A percentile compares a stretch with the other conserved stretches of the same genome.
Evolutionary conservation across 2,888 invertebrate species (phyloP).

Genomic region (Troilus luridus): DNA sequence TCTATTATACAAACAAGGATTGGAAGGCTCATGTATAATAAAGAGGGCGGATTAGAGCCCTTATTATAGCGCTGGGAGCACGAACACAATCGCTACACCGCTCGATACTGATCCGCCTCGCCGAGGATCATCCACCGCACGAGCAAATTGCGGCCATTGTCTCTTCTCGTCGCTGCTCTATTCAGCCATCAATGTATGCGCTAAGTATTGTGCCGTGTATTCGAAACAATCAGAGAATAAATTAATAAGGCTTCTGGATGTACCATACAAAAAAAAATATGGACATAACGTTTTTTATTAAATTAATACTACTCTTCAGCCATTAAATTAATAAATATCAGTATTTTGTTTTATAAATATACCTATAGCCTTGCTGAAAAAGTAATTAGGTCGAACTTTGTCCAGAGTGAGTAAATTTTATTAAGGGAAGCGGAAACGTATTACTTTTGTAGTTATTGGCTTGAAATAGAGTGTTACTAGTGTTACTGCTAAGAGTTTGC

Average conservation of each 20-base stretch:
- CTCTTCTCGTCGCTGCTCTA: background rate
- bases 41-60: slow-evolving; percentile 7
- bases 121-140: background rate
- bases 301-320: too few species aligned
- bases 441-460: too few species aligned
- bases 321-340: too few species aligned
- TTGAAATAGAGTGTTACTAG: too few species aligned
- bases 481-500: too few species aligned
- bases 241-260: background rate
- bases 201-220: background rate
- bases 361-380: too few species aligned
- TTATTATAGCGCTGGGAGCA: background rate
- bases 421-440: too few species aligned
- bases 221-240: background rate
- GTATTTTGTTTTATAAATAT: too few species aligned
- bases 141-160: background rate
- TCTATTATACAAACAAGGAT: slow-evolving; percentile 44
- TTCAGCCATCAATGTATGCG: background rate
- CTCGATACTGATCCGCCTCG: background rate
- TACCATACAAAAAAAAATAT: too few species aligned
- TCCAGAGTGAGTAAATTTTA: too few species aligned
- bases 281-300: too few species aligned
- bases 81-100: slow-evolving; percentile 27
- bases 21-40: slow-evolving; percentile 35
- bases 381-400: too few species aligned